phyloP scores from a whole-genome alignment of 2,113 vertebrate species.

The Trichomycterus rosablanca region DNA sequence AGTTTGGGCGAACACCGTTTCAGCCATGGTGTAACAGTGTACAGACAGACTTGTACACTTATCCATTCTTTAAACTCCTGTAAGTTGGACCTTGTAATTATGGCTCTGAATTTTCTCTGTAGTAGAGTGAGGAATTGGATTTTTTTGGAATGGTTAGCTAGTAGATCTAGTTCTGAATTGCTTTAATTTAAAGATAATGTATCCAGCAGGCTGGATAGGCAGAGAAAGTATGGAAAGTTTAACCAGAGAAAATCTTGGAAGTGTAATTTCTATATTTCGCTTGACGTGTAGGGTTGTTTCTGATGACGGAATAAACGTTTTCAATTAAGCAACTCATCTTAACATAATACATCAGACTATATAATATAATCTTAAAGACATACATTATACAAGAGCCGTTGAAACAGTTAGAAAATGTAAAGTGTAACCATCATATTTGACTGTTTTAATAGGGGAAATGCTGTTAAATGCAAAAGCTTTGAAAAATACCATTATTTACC shows the following conservation, averaged over 20 bases:
- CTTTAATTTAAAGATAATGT: background rate
- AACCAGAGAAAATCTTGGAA: no score
- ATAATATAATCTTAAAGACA: no score
- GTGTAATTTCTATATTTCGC: background rate
- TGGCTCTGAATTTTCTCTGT: background rate
- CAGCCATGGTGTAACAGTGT: no score
- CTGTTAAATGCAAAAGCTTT: no score
- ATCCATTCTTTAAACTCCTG: background rate
- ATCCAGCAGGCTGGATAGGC: slow-evolving; percentile 36
- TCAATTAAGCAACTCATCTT: background rate
- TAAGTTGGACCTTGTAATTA: background rate
- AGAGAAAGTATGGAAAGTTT: background rate
- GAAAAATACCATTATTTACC: no score
- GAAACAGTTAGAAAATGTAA: no score
- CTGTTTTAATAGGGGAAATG: no score
- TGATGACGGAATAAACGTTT: no score
- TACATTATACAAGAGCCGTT: no score
- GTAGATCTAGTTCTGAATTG: background rate
- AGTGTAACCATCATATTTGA: no score
- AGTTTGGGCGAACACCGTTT: no score
- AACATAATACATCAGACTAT: background rate
- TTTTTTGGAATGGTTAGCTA: background rate
- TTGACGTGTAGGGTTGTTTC: background rate
- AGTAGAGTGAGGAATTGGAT: no score
- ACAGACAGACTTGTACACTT: background rate